Conservation (phyloP, 2,888 invertebrate genomes). For the Ligdia adustata region DNA sequence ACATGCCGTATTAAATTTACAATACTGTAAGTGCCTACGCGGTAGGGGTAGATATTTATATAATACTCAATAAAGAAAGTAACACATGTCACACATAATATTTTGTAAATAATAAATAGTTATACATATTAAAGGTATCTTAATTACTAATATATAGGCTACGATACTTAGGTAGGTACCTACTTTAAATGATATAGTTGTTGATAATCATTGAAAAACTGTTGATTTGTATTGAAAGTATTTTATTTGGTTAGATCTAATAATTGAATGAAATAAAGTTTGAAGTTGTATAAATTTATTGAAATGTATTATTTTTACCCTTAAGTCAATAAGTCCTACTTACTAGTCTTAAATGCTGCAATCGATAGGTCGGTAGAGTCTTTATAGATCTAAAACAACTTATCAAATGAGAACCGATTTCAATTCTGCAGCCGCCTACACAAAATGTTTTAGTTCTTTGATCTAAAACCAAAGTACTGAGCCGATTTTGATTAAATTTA, state of each 20-base stretch:
- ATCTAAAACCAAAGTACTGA: too few species aligned
- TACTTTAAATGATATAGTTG: conserved; percentile 14
- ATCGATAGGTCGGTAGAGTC: too few species aligned
- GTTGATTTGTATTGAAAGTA: conserved; percentile 38
- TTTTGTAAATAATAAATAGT: conserved; percentile 64
- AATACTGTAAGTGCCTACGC: conserved; percentile 40
- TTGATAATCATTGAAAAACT: conserved; percentile 24
- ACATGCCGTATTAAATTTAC: conserved; percentile 15
- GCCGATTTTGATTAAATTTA: too few species aligned
- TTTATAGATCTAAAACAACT: too few species aligned
- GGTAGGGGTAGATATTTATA: conserved; percentile 50
- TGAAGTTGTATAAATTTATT: conserved; percentile 27
- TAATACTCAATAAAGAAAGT: conserved; percentile 49
- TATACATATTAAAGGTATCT: conserved; percentile 39
- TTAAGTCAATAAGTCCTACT: too few species aligned
- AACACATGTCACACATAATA: conserved; percentile 44
- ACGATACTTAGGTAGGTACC: conserved; percentile 18
- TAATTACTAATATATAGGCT: conserved; percentile 21
- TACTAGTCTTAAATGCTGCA: too few species aligned
- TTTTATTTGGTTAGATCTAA: conserved; percentile 32
- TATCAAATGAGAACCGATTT: too few species aligned
- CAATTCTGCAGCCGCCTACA: too few species aligned
- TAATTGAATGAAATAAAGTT: conserved; percentile 33
- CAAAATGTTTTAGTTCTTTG: too few species aligned
- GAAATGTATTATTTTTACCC: background rate